Evolutionary conservation across 2,113 vertebrate genomes (phyloP).

Genomic region (Hippocampus guttulatus): DNA sequence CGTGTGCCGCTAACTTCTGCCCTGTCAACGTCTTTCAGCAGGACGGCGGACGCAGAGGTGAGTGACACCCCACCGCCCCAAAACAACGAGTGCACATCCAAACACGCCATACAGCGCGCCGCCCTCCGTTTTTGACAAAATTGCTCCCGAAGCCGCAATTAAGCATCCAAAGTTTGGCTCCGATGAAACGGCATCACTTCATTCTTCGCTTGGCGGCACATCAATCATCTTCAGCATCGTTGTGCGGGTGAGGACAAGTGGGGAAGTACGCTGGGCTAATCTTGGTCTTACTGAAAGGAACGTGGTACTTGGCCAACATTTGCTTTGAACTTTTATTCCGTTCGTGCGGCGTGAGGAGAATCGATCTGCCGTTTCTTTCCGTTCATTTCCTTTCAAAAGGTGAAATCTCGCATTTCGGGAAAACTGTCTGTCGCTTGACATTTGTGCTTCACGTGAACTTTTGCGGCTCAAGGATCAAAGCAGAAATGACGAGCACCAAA

Average conservation of each 20-base stretch:
- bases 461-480: too few relatives aligned
- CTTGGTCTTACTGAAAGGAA: neutral
- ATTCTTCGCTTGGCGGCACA: slow-evolving; percentile 36
- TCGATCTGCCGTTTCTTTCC: too few relatives aligned
- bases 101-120: neutral
- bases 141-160: neutral
- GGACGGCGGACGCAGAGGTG: too few relatives aligned
- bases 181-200: slow-evolving; percentile 20
- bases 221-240: slow-evolving; percentile 16
- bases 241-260: slow-evolving; percentile 1
- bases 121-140: neutral
- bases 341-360: neutral
- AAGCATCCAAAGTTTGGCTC: slow-evolving; percentile 17
- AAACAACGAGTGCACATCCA: neutral
- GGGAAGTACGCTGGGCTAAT: neutral
- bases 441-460: too few relatives aligned
- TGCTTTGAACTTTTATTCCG: neutral
- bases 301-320: neutral
- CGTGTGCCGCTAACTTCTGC: too few relatives aligned
- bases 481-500: too few relatives aligned
- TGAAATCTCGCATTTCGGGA: too few relatives aligned
- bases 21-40: too few relatives aligned
- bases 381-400: too few relatives aligned
- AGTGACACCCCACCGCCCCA: too few relatives aligned
- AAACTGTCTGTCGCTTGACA: too few relatives aligned